These are phyloP conservation scores for Eupithecia vulgata DNA, from an alignment of 2,888 invertebrate genomes.

Conservation along the genomic window DNA sequence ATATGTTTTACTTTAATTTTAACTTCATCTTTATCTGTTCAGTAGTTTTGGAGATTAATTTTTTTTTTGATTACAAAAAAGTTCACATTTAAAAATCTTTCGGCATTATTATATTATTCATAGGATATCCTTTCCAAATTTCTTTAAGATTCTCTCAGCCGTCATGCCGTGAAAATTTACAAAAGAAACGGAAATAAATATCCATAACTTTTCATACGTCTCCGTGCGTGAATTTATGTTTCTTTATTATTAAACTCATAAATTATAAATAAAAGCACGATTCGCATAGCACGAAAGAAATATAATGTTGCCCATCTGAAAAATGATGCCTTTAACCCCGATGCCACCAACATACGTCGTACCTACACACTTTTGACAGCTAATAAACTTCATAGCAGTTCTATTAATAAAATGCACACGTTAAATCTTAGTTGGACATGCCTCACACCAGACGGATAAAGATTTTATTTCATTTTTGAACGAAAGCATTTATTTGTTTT, in stretches of 20 bases:
- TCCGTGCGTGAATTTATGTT: background rate
- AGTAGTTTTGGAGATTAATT: too few species aligned
- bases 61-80: too few species aligned
- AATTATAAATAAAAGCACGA: background rate
- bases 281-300: background rate
- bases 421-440: conserved; percentile 28
- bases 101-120: too few species aligned
- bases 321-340: conserved; percentile 28
- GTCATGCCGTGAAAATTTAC: background rate
- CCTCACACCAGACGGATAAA: background rate
- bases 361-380: conserved; percentile 43
- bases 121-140: background rate
- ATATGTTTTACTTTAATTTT: too few species aligned
- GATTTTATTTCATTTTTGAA: conserved; percentile 23
- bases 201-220: background rate
- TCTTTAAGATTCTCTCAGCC: background rate
- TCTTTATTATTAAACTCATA: background rate
- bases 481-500: conserved; percentile 37
- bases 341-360: conserved; percentile 18
- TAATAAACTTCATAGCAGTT: conserved; percentile 43
- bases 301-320: conserved; percentile 11
- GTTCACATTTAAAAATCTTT: too few species aligned
- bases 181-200: background rate
- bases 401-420: conserved; percentile 36
- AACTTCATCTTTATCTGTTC: too few species aligned